Conservation (phyloP, 2,888 invertebrate species). For the Pharmacophagus antenor region DNA sequence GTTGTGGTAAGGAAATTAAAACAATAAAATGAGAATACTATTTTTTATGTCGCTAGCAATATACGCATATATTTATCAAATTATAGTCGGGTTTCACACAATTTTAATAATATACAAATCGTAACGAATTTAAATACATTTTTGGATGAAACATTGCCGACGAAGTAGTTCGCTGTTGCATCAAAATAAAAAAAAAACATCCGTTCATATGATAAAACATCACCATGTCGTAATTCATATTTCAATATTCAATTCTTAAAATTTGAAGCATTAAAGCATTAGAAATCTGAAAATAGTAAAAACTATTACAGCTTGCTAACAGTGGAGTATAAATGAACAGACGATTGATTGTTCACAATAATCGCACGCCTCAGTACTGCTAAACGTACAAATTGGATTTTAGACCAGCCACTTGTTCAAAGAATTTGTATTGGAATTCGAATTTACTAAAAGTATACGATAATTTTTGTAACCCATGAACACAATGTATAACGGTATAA, state of each 20-base stretch:
- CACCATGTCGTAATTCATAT: background rate
- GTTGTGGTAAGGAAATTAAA: too few species aligned
- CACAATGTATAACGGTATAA: background rate
- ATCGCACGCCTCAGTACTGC: conserved; percentile 23
- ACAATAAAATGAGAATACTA: too few species aligned
- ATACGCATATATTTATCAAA: too few species aligned
- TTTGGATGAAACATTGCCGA: too few species aligned
- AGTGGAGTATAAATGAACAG: conserved; percentile 45
- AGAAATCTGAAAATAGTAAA: conserved; percentile 26
- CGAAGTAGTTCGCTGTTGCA: too few species aligned
- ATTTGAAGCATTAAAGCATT: background rate
- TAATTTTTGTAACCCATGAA: background rate
- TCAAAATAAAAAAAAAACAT: background rate
- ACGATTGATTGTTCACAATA: conserved; percentile 53
- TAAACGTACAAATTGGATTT: conserved; percentile 29
- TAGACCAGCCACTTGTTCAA: conserved; percentile 33
- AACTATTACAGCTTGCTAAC: conserved; percentile 24
- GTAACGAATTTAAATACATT: too few species aligned
- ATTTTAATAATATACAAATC: too few species aligned
- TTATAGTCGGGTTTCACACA: too few species aligned
- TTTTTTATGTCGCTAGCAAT: too few species aligned
- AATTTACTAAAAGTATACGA: conserved; percentile 9
- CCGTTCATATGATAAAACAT: background rate
- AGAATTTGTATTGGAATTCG: conserved; percentile 29
- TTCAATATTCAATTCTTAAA: too few species aligned